Evolutionary conservation across 2,888 invertebrate species (phyloP), one percentile per base, ranked within the genome.

Genomic region (Arge pagana): DNA sequence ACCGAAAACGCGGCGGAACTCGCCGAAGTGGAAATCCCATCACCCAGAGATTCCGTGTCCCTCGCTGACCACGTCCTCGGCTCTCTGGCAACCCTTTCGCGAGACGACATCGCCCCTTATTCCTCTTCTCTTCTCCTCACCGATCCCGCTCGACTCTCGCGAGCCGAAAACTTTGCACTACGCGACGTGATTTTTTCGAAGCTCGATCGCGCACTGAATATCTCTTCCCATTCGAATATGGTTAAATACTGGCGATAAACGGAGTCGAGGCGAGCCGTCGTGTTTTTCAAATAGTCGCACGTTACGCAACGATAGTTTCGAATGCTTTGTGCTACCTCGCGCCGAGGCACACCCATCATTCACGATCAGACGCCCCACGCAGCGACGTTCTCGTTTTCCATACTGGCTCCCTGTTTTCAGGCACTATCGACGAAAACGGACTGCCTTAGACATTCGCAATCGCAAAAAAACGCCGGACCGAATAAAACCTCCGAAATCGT

Each of bases 11-110:
- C 52, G 16, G 60, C 62, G 30, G 65, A 65, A 40, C 52, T 45
- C 8, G 33, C 54, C 7, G 69, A 69, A 43, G 59, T 60, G 43
- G 67, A 67, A 58, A 70, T 64, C 21, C 66, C 65, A 52, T 58
- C 52, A 18, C 55, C 48, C 18, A 42, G 24, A 19, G 39, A 48
- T 48, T 64, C 58, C 13, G 58, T n/a, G n/a, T n/a, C 58, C n/a
- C 24, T 26, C 7, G 52, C 24, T 1, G 59, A 45, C 69, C 69
- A 69, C 37, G 58, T 53, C 57, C 58, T 67, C 35, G 68, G 65
- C 49, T 51, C 8, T 37, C 19, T 3, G 16, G n/a, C n/a, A 13
- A 15, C 23, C 15, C 15, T n/a, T 24, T 23, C 16, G 33, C 33
- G 15, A n/a, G n/a, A n/a, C n/a, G n/a, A n/a, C n/a, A n/a, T n/a